Conservation (phyloP, 2,888 invertebrate species). For the Leptarthrus brevirostris region DNA sequence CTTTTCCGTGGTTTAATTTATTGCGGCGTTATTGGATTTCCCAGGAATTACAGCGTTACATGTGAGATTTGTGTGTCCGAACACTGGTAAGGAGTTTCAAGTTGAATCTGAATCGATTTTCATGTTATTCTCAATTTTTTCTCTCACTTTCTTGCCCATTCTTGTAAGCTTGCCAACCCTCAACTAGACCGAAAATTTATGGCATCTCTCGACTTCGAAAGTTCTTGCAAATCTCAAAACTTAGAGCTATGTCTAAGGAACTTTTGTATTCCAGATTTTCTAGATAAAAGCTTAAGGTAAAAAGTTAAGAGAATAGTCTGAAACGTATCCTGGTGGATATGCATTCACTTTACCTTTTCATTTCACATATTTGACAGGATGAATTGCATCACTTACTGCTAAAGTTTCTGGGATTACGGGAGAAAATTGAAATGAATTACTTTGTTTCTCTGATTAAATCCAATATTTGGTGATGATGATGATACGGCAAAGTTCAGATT, state of each 20-base stretch:
- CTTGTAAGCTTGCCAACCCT: not conserved
- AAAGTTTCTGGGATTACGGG: too few species aligned
- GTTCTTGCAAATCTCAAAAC: conserved; percentile 12
- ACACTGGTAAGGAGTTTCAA: conserved; percentile 16
- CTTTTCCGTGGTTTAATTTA: conserved; percentile 52
- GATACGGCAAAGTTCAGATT: too few species aligned
- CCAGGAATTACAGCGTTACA: conserved; percentile 51
- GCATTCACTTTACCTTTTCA: not conserved
- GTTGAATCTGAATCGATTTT: conserved; percentile 29
- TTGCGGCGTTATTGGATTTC: conserved; percentile 53
- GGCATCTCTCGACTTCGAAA: conserved; percentile 26
- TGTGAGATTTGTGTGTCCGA: conserved; percentile 48
- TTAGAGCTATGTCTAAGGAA: not conserved
- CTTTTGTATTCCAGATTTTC: not conserved
- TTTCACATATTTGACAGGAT: not conserved
- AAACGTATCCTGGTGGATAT: not conserved
- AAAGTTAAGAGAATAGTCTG: not conserved
- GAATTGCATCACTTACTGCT: too few species aligned
- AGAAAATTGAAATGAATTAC: not conserved
- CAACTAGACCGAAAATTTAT: conserved; percentile 20
- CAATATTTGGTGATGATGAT: too few species aligned
- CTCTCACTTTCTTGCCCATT: not conserved
- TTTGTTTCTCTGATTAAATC: too few species aligned
- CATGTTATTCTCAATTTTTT: not conserved
- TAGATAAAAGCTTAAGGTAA: conserved; percentile 6